Evolutionary conservation across 2,113 vertebrate species (phyloP), one percentile per base, ranked within the genome.

Genomic region (Solenodon paradoxus): DNA sequence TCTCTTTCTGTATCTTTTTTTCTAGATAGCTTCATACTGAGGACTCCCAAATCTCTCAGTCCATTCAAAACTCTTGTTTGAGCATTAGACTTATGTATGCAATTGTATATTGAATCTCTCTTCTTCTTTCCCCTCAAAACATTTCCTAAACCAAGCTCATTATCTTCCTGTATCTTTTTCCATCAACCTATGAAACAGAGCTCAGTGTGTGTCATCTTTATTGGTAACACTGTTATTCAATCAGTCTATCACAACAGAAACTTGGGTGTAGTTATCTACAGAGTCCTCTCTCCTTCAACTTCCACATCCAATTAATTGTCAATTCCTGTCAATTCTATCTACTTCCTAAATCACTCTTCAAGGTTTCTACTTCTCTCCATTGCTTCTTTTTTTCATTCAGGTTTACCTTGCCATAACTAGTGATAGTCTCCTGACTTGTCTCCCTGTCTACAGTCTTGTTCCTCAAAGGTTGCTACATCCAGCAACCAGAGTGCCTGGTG

Each of bases 231-330:
- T 28, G 88, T 74, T 83, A 78, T 82, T 32, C 68, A 94, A 5
- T 49, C 77, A 84, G 38, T 78, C 26, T 82, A 61, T 88, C 90
- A 82, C 42, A 96, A 74, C 17, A 95, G 83, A 94, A 97, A 68
- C 68, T 57, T 69, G 55, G 4, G 28, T 89, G 82, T 69, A 88
- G 15, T 66, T 94, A 75, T 90, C 40, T 84, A 79, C n/a, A 69
- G 5, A 89, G 16, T 53, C 47, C 24, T 86, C 53, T 93, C 64
- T 88, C 12, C 28, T 20, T 95, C 63, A 95, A 17, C 24, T 15
- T 53, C 66, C 63, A 95, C 16, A 75, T 77, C 1, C 17, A 80
- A 77, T 96, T 93, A 93, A 51, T 68, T 66, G 72, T 88, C 72
- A 88, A 72, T 26, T 86, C 57, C 55, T 57, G 79, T 35, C 17